Evolutionary conservation across 2,797 vertebrate genomes (phyloP).

Genomic region (Esox lucius): DNA sequence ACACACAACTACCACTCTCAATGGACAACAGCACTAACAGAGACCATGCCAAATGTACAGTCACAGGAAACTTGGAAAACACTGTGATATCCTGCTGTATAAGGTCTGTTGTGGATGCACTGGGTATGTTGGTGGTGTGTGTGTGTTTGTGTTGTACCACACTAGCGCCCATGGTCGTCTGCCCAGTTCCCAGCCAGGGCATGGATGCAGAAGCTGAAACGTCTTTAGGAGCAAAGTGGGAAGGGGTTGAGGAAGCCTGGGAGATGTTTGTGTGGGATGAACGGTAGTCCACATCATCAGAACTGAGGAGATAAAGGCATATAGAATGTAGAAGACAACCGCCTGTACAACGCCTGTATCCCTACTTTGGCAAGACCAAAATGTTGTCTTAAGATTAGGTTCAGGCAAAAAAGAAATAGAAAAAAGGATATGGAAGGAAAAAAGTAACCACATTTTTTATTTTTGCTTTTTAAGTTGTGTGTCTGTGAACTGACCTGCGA

Average conservation of each 20-base stretch:
- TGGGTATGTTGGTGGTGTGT: not conserved
- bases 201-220: constrained; percentile 87
- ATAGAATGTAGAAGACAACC: constrained; percentile 18
- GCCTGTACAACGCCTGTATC: not conserved
- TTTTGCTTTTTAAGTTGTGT: not conserved
- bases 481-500: constrained; percentile 79
- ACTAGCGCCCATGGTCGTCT: constrained; percentile 94
- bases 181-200: constrained; percentile 96
- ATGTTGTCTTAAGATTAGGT: too few relatives aligned
- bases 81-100: not conserved
- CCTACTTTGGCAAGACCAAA: not conserved
- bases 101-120: too few relatives aligned
- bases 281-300: constrained; percentile 90
- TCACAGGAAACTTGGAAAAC: not conserved
- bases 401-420: too few relatives aligned
- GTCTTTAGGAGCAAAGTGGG: constrained; percentile 80
- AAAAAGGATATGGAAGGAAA: too few relatives aligned
- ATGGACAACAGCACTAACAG: not conserved
- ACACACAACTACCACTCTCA: constrained; percentile 28
- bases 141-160: constrained; percentile 78
- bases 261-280: constrained; percentile 92
- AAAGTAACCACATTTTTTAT: too few relatives aligned
- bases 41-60: not conserved
- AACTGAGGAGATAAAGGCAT: constrained; percentile 72
- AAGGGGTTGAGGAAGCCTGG: constrained; percentile 72